Conservation (phyloP, 2,113 vertebrate genomes). For the Ramphastos sulfuratus region DNA sequence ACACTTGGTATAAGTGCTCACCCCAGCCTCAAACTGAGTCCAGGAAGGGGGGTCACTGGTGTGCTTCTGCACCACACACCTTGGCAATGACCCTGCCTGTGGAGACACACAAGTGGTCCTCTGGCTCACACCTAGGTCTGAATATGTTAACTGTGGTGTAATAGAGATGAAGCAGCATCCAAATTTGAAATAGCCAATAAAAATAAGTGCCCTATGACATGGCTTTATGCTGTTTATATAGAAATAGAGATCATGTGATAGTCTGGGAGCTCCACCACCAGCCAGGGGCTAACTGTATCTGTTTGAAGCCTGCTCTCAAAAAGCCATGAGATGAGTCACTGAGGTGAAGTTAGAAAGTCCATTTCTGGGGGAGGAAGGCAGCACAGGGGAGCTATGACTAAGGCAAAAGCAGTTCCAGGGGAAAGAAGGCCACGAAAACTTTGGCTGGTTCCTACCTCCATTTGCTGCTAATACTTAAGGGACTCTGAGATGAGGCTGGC, state of each 20-base stretch:
- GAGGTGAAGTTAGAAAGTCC: background rate
- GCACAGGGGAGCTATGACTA: background rate
- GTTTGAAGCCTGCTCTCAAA: background rate
- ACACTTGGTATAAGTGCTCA: background rate
- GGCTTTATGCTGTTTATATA: background rate
- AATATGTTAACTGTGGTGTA: background rate
- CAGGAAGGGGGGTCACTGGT: background rate
- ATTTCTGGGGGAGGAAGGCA: background rate
- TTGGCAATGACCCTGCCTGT: background rate
- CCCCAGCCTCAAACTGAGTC: background rate
- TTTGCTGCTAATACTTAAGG: background rate
- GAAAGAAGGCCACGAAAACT: background rate
- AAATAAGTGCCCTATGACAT: background rate
- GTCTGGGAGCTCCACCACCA: background rate
- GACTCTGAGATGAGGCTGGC: background rate
- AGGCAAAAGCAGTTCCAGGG: background rate
- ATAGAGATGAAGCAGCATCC: background rate
- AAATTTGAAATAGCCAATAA: background rate
- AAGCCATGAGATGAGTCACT: rapidly evolving
- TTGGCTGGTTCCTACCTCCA: background rate
- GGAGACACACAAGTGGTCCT: rapidly evolving
- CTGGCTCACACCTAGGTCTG: background rate
- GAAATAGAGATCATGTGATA: background rate
- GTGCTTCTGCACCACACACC: background rate
- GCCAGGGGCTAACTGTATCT: background rate